Conservation (phyloP, 2,888 invertebrate species). For the Caenorhabditis drosophilae region DNA sequence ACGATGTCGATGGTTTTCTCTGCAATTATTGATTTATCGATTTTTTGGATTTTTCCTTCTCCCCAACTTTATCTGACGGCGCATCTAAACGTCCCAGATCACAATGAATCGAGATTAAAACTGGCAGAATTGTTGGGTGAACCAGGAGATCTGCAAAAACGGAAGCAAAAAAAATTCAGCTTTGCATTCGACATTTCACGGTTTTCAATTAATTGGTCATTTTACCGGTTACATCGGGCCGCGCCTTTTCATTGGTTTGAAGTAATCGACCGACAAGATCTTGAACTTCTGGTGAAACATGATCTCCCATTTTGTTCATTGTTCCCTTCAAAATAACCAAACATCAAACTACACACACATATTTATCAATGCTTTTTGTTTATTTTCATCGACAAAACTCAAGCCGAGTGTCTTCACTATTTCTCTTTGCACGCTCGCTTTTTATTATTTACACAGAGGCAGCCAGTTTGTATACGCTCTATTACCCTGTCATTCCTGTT, state of each 20-base stretch:
- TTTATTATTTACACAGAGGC: too few species aligned
- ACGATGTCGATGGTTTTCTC: conserved; percentile 31
- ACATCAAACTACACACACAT: too few species aligned
- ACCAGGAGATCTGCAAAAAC: conserved; percentile 41
- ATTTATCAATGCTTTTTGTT: too few species aligned
- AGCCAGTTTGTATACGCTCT: too few species aligned
- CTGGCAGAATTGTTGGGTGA: conserved; percentile 45
- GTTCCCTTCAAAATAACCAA: conserved; percentile 18
- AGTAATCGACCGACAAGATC: conserved; percentile 27
- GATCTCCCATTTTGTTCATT: conserved; percentile 15
- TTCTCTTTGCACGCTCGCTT: background rate
- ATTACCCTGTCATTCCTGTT: background rate
- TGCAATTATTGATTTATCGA: too few species aligned
- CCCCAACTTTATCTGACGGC: conserved; percentile 26
- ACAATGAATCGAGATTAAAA: conserved; percentile 43
- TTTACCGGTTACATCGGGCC: conserved; percentile 40
- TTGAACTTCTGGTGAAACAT: conserved; percentile 21
- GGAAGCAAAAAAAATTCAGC: background rate
- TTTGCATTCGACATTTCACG: too few species aligned
- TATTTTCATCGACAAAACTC: conserved; percentile 12
- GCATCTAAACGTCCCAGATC: conserved; percentile 45
- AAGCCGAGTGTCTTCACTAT: background rate
- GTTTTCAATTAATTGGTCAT: too few species aligned
- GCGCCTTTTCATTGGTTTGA: conserved; percentile 27
- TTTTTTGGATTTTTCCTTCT: background rate